Conservation (phyloP, 2,113 vertebrate species). For the Cyanistes caeruleus region DNA sequence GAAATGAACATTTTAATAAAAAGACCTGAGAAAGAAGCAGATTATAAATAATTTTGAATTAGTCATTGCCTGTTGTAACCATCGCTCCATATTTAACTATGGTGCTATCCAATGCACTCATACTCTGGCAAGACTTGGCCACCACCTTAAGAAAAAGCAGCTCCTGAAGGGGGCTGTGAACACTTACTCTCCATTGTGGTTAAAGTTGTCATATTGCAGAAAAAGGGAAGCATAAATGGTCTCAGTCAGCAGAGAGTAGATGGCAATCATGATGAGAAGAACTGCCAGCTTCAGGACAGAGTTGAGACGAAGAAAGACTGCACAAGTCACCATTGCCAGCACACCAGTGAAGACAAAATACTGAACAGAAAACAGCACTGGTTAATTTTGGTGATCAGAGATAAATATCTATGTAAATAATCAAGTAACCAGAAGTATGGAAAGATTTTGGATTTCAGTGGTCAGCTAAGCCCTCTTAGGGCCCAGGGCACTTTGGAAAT, state of each 20-base stretch:
- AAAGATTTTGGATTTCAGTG: neutral
- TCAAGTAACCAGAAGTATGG: neutral
- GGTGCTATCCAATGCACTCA: neutral
- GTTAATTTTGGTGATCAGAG: neutral
- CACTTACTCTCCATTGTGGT: conserved; percentile 92
- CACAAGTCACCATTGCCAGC: conserved; percentile 98
- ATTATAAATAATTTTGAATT: neutral
- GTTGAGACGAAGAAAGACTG: conserved; percentile 95
- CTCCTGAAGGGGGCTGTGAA: neutral
- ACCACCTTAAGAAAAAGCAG: neutral
- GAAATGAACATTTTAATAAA: neutral
- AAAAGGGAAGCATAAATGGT: conserved; percentile 93
- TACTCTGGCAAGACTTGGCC: neutral
- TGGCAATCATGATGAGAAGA: conserved; percentile 92
- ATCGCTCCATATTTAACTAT: neutral
- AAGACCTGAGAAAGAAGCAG: neutral
- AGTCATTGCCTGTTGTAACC: neutral
- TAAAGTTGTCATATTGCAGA: conserved; percentile 88
- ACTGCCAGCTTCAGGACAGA: conserved; percentile 94
- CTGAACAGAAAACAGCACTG: conserved; percentile 65
- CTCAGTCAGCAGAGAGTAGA: conserved; percentile 93
- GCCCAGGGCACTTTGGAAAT: neutral
- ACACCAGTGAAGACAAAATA: conserved; percentile 98
- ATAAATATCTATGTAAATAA: neutral
- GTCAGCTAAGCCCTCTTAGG: neutral